phyloP scores from a whole-genome alignment of 2,797 vertebrate species.

The Chromis chromis region DNA sequence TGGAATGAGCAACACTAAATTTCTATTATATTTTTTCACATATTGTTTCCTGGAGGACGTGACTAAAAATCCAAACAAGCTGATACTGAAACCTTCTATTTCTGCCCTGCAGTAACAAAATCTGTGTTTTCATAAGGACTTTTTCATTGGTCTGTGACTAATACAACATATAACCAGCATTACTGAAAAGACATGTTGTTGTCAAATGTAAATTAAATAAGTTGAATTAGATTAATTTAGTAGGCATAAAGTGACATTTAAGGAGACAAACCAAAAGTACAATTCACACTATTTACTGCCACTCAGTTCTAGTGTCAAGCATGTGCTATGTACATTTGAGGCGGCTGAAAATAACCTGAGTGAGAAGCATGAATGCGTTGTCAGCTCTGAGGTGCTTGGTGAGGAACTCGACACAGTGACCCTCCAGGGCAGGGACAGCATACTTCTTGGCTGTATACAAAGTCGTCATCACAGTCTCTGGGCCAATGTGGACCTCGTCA shows the following conservation, averaged over 20 bases:
- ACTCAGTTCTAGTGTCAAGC: not conserved
- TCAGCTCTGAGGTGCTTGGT: slow-evolving; percentile 98
- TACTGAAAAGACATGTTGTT: not conserved
- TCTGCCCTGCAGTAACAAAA: not conserved
- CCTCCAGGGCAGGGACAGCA: slow-evolving; percentile 94
- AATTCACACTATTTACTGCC: not conserved
- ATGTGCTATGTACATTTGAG: not conserved
- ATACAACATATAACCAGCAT: not conserved
- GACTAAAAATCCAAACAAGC: not conserved
- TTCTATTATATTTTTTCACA: slow-evolving; percentile 4
- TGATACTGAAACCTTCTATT: not conserved
- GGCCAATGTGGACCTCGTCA: slow-evolving; percentile 97
- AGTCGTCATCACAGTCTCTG: slow-evolving; percentile 98
- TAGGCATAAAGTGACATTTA: not conserved
- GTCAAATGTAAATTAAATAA: not conserved
- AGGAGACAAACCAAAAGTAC: not conserved
- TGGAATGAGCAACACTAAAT: not conserved
- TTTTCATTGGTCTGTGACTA: not conserved
- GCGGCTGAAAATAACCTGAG: slow-evolving; percentile 86
- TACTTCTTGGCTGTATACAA: slow-evolving; percentile 99
- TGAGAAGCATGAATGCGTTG: slow-evolving; percentile 98
- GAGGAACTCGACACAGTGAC: slow-evolving; percentile 97
- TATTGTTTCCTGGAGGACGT: not conserved
- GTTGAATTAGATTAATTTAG: not conserved
- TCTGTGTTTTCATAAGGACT: not conserved